These are phyloP conservation scores for Campylorhamphus procurvoides DNA, from an alignment of 2,113 vertebrate species.

Conservation along the genomic window DNA sequence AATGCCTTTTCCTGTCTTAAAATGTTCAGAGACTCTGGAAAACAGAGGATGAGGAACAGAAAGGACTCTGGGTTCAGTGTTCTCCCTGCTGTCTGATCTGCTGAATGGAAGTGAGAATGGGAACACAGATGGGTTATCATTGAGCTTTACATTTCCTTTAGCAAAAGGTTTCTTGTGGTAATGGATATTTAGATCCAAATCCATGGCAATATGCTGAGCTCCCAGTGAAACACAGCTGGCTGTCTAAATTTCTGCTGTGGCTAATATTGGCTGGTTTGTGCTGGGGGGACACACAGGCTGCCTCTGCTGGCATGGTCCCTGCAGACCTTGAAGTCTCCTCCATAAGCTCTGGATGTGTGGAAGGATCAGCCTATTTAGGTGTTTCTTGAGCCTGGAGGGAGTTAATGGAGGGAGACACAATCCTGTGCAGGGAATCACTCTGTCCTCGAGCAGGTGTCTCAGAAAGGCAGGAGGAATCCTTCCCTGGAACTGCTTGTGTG, in stretches of 20 bases:
- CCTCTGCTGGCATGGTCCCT: not conserved
- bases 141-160: not conserved
- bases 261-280: not conserved
- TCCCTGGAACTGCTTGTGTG: not conserved
- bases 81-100: not conserved
- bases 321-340: not conserved
- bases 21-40: not conserved
- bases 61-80: not conserved
- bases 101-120: not conserved
- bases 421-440: not conserved
- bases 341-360: not conserved
- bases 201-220: not conserved
- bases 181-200: not conserved
- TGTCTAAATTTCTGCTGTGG: not conserved
- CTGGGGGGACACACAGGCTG: not conserved
- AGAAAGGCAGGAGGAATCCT: not conserved
- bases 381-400: not conserved
- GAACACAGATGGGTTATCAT: fast-evolving
- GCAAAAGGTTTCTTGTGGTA: not conserved
- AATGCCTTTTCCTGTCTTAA: not conserved
- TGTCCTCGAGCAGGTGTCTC: not conserved
- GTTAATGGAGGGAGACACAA: not conserved
- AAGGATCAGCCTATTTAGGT: not conserved
- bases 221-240: not conserved
- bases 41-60: not conserved